Evolutionary conservation across 2,888 invertebrate species (phyloP), one percentile per base, ranked within the genome.

Genomic region (Sacculina carcini): DNA sequence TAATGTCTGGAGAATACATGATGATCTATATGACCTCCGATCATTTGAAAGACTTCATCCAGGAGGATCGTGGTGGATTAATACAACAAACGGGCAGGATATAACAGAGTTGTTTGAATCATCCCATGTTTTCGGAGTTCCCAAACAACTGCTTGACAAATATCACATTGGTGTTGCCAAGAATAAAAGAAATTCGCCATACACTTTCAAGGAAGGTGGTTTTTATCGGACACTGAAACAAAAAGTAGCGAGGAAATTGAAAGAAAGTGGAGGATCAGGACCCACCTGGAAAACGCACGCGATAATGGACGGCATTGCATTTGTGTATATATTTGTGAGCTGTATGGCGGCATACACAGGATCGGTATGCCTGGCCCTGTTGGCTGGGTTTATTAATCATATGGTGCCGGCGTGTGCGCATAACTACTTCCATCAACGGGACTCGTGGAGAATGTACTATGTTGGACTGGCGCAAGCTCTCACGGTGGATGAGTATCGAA

Each of bases 21-120:
- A 83, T 63, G 68, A 69, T 42, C 67, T 94, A 23, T 94, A 92
- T 64, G 85, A 94, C 66, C 71, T 96, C 24, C 75, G 76, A 0
- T 70, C 73, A 21, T 96, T 87, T 63, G 68, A 81, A 5, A 65
- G 74, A 4, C 71, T 68, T 44, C 94, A 94, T 70, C 94, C 92
- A 0, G 87, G 89, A 32, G 85, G 90, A 2, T 60, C 69, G 0
- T 77, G 78, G 61, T 85, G 83, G 83, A 61, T 84, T 10, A 54
- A 56, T 39, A 50, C 61, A 12, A 65, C 65, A 4, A 49, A 77
- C 71, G 82, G 80, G 1, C 77, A 76, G 1, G 82, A 84, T 59
- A 79, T 83, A 53, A 82, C 82, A 0, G 82, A 83, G 66, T 74
- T 76, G 6, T 83, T 81, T 59, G 79, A 81, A 68, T 65, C 70